phyloP scores from a whole-genome alignment of 2,888 invertebrate species.

The Drosophila hawaiiensis region DNA sequence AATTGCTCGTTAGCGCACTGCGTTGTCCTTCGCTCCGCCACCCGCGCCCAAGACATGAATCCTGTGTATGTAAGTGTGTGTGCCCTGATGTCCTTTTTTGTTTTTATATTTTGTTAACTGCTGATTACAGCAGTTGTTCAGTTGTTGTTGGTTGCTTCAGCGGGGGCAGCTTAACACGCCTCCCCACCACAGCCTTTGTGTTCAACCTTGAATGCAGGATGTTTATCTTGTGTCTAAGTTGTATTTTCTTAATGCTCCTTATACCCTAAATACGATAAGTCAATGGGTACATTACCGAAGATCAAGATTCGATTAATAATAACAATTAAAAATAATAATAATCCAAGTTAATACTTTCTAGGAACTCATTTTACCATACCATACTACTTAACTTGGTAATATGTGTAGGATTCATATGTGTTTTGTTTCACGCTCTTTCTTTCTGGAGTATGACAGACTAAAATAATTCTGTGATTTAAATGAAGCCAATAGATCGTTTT shows the following conservation, averaged over 20 bases:
- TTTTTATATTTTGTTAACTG: conserved; percentile 83
- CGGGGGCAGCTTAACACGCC: neutral
- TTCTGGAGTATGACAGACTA: neutral
- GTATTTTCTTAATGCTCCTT: conserved; percentile 65
- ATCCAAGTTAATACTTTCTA: neutral
- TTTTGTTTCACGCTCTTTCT: neutral
- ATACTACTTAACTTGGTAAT: neutral
- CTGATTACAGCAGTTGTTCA: conserved; percentile 83
- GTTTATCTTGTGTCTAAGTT: conserved; percentile 78
- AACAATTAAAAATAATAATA: neutral
- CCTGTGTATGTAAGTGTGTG: conserved; percentile 12
- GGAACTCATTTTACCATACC: neutral
- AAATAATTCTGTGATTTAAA: neutral
- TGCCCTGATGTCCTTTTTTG: conserved; percentile 49
- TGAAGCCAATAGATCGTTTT: neutral
- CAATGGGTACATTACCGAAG: conserved; percentile 1
- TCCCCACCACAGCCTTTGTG: neutral
- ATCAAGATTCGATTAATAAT: neutral
- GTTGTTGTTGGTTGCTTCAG: conserved; percentile 48
- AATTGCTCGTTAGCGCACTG: conserved; percentile 84
- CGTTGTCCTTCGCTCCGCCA: conserved; percentile 39
- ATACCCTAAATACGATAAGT: conserved; percentile 34
- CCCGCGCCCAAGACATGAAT: conserved; percentile 25
- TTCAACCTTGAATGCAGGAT: conserved; percentile 44
- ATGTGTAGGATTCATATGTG: neutral